These are phyloP conservation scores for Gobio gobio DNA, from an alignment of 2,113 vertebrate genomes.

Conservation along the genomic window DNA sequence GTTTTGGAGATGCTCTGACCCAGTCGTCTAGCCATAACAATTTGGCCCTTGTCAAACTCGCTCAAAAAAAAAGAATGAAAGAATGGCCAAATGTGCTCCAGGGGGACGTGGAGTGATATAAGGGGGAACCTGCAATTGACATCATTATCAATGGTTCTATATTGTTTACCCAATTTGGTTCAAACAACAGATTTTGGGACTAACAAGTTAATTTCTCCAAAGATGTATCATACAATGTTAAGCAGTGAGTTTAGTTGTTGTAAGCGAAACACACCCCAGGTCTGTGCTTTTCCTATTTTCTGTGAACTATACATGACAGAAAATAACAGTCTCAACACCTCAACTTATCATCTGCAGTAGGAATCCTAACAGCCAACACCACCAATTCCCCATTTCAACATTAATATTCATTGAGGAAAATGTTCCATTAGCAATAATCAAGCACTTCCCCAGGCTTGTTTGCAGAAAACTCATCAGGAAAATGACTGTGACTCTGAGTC, in stretches of 20 bases:
- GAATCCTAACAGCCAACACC: constrained; percentile 49
- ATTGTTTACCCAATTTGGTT: background rate
- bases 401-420: constrained; percentile 64
- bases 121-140: too few relatives aligned
- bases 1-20: too few relatives aligned
- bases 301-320: background rate
- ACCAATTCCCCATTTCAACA: constrained; percentile 58
- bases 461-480: constrained; percentile 55
- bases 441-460: constrained; percentile 57
- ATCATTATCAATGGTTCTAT: background rate
- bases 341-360: constrained; percentile 39
- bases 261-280: background rate
- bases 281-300: background rate
- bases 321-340: constrained; percentile 12
- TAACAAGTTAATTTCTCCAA: background rate
- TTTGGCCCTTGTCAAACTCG: too few relatives aligned
- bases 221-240: background rate
- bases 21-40: too few relatives aligned
- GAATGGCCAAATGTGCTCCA: too few relatives aligned
- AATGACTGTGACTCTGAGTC: constrained; percentile 37
- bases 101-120: too few relatives aligned
- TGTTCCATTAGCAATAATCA: constrained; percentile 62
- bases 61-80: too few relatives aligned
- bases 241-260: background rate
- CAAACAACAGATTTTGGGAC: background rate